These are phyloP conservation scores for Melipona quadrifasciata DNA, from an alignment of 1,140 invertebrate species.

Conservation along the genomic window DNA sequence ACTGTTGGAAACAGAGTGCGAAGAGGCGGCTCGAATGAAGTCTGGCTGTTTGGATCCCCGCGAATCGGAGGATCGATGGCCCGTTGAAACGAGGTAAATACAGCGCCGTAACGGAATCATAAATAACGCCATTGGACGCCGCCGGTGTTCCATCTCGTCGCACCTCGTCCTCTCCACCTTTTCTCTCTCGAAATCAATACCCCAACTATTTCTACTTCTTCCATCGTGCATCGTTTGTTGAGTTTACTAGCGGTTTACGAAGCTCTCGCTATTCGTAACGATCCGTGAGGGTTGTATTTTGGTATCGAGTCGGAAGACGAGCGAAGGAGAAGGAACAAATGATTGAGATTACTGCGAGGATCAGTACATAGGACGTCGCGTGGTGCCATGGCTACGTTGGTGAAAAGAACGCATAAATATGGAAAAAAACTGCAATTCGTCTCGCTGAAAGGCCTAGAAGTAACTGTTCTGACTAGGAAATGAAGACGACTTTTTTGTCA, in stretches of 20 bases:
- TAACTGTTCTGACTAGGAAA: no score
- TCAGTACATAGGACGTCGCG: no score
- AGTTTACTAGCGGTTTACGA: not conserved
- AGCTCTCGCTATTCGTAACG: not conserved
- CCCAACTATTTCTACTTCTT: constrained; percentile 3
- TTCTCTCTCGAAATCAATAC: constrained; percentile 16
- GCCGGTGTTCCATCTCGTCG: not conserved
- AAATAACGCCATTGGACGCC: constrained; percentile 23
- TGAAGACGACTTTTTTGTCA: no score
- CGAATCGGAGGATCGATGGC: constrained; percentile 21
- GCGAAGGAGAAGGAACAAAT: not conserved
- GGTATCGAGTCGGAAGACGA: not conserved
- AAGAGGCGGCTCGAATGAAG: not conserved
- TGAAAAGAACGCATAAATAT: no score
- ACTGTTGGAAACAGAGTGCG: not conserved
- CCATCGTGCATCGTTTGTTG: not conserved
- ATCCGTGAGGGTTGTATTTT: not conserved
- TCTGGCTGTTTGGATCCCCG: no score
- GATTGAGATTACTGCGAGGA: no score
- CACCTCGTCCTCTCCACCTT: not conserved
- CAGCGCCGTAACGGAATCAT: constrained; percentile 4
- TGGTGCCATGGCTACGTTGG: no score
- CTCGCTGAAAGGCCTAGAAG: no score
- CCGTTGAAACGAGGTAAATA: constrained; percentile 30
- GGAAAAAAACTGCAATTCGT: no score